Evolutionary conservation across 2,888 invertebrate species (phyloP).

Genomic region (Kryphioiulus occultus): DNA sequence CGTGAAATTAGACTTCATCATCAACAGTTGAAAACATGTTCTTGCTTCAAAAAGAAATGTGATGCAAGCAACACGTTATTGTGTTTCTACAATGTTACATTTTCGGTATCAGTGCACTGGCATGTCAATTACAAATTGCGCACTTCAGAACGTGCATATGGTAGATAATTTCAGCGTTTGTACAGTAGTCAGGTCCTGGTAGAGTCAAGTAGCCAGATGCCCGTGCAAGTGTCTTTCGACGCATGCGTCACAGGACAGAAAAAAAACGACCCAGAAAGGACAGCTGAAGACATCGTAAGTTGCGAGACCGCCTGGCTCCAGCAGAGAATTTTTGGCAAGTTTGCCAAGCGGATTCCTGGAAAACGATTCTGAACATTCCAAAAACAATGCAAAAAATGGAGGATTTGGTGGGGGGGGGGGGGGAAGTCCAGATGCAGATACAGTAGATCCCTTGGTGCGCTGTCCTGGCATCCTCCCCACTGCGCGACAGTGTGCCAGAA

Average conservation of each 20-base stretch:
- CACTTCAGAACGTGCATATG: too few species aligned
- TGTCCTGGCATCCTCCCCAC: not conserved
- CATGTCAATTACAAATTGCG: too few species aligned
- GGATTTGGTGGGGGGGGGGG: too few species aligned
- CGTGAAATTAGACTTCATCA: too few species aligned
- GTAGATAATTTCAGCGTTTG: too few species aligned
- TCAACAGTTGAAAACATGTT: too few species aligned
- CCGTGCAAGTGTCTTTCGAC: not conserved
- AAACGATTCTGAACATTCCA: not conserved
- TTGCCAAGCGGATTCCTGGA: not conserved
- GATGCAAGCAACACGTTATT: too few species aligned
- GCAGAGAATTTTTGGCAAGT: not conserved
- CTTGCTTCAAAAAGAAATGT: too few species aligned
- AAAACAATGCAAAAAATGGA: not conserved
- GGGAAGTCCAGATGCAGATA: not conserved
- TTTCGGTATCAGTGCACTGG: too few species aligned
- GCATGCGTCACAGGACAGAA: not conserved
- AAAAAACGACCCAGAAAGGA: not conserved
- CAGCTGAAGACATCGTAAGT: not conserved
- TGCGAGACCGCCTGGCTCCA: conserved; percentile 5
- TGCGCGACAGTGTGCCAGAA: not conserved
- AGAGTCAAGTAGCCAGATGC: conserved; percentile 5
- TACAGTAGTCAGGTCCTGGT: too few species aligned
- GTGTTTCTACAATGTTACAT: too few species aligned
- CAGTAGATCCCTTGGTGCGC: not conserved